phyloP scores from a whole-genome alignment of 2,797 vertebrate species.

The Bradypodion pumilum region DNA sequence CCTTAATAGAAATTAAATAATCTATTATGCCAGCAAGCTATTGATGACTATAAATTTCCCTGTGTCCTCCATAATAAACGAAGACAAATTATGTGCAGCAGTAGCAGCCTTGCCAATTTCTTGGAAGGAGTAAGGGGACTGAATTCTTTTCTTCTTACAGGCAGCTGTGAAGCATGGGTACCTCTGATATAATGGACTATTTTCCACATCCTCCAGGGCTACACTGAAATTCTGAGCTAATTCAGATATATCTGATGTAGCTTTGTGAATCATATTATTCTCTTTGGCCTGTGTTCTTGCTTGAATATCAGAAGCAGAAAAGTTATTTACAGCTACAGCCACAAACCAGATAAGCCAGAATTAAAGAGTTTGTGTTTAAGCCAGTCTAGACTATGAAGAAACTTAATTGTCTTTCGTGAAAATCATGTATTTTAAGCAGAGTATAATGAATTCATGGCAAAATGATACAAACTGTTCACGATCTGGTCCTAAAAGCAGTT shows the following conservation, averaged over 20 bases:
- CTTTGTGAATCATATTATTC: conserved; percentile 4
- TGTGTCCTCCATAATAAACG: conserved; percentile 36
- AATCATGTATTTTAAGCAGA: neutral
- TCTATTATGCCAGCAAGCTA: conserved; percentile 48
- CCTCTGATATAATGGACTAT: neutral
- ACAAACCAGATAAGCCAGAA: neutral
- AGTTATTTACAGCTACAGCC: conserved; percentile 6
- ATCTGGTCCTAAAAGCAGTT: neutral
- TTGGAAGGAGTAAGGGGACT: conserved; percentile 15
- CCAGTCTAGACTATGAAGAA: neutral
- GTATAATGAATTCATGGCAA: neutral
- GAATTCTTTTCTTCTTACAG: conserved; percentile 13
- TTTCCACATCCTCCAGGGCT: neutral
- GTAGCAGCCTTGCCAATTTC: neutral
- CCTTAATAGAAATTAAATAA: conserved; percentile 55
- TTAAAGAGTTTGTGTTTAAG: neutral
- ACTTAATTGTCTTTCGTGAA: neutral
- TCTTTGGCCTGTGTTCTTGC: neutral
- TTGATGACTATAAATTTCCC: conserved; percentile 38
- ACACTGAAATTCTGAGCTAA: neutral
- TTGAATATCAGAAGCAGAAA: neutral
- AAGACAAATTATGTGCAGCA: conserved; percentile 23
- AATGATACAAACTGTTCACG: neutral
- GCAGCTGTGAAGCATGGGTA: conserved; percentile 11
- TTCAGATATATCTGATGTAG: conserved; percentile 9